Conservation (phyloP, 2,888 invertebrate species). For the Scaptomyza caliginosa region DNA sequence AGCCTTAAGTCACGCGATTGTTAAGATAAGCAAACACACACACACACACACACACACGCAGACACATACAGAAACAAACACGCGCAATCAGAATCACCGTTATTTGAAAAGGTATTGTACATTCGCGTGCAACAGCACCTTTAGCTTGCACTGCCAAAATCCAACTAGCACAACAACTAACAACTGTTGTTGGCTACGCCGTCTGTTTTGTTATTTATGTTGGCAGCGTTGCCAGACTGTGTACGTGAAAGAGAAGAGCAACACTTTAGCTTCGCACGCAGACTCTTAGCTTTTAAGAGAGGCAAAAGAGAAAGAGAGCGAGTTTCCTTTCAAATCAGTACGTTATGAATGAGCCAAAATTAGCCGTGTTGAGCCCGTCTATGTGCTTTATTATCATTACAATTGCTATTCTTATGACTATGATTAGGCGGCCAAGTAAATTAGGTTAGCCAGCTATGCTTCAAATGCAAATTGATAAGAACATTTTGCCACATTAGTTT, state of each 20-base stretch:
- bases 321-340: slow-evolving; percentile 2
- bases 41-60: slow-evolving; percentile 9
- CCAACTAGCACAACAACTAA: slow-evolving; percentile 49
- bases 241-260: background rate
- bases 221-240: slow-evolving; percentile 47
- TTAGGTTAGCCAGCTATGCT: slow-evolving; percentile 16
- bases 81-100: slow-evolving; percentile 17
- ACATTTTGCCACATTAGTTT: slow-evolving; percentile 11
- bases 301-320: background rate
- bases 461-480: slow-evolving; percentile 55
- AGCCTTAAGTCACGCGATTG: slow-evolving; percentile 65
- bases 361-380: slow-evolving; percentile 46
- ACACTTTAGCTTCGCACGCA: slow-evolving; percentile 29
- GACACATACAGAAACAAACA: slow-evolving; percentile 6
- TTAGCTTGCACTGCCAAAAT: slow-evolving; percentile 28
- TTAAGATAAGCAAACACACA: slow-evolving; percentile 46
- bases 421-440: slow-evolving; percentile 31
- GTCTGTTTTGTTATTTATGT: slow-evolving; percentile 49
- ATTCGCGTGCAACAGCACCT: slow-evolving; percentile 27
- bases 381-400: slow-evolving; percentile 52
- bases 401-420: slow-evolving; percentile 42
- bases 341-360: slow-evolving; percentile 70
- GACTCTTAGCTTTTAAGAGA: slow-evolving; percentile 35
- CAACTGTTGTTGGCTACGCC: slow-evolving; percentile 57
- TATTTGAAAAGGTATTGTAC: slow-evolving; percentile 2